Base-by-base conservation (phyloP, 2,113 vertebrate species). In the Pycnonotus jocosus region DNA sequence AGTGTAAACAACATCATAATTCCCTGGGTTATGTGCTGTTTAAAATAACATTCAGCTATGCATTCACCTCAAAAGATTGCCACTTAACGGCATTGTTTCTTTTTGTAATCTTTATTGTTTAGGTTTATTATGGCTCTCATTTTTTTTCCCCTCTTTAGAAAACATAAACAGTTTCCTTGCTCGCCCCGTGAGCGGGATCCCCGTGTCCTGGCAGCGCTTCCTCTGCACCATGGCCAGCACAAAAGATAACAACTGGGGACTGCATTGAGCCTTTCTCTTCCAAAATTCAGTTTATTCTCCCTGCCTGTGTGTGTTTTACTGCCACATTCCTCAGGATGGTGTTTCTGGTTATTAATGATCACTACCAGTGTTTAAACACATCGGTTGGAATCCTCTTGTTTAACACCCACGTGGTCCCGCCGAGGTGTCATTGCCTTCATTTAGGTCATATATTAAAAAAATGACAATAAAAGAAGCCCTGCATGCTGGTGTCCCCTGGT, bases 1-100 rank as follows among this genome's bases (percentile, higher is more conserved):
- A 70, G 84, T 85, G 81, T 97, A 97, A 96, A 96, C 94, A 95
- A 83, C 90, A 94, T 94, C 91, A 90, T 96, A 97, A 97, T 78
- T 97, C 92, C 84, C 74, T 91, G 73, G 82, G 66, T 81, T 97
- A 94, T 94, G 50, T 85, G 86, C 37, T 95, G 78, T 97, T 97
- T 97, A 96, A 95, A 95, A 95, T 74, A 94, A 78, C 86, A 96
- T 96, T 73, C 78, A 88, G 69, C 86, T 96, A 79, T 92, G 66
- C 70, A 83, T 87, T 94, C 80, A 96, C 87, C 91, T 92, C 96
- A 92, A 91, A 95, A 95, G 83, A 80, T 95, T 96, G 85, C 57
- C 65, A 93, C 91, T 85, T 94, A 96, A 88, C 72, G 61, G 82
- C 1, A 0, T 81, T 96, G 89, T 90, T 96, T 95, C 94, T 96